These are phyloP conservation scores for Amphipyra berbera DNA, from an alignment of 2,888 invertebrate genomes.

Conservation along the genomic window DNA sequence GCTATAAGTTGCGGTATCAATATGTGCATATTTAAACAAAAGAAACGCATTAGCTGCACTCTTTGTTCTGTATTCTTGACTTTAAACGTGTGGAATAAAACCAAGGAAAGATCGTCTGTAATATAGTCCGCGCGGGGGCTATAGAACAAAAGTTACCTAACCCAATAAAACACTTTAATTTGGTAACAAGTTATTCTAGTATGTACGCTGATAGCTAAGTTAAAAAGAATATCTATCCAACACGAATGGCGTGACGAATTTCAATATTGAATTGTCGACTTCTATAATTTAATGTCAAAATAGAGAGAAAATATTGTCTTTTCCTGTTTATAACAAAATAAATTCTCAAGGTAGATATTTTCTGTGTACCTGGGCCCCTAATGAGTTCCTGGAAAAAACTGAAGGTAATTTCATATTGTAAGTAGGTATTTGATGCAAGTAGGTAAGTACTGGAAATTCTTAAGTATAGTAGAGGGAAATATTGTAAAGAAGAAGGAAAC, in stretches of 20 bases:
- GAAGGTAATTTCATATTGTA: neutral
- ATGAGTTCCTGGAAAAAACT: constrained; percentile 9
- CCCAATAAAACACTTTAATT: constrained; percentile 16
- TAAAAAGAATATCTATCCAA: constrained; percentile 17
- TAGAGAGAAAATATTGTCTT: constrained; percentile 30
- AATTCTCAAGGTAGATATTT: constrained; percentile 7
- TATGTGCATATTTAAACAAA: constrained; percentile 62
- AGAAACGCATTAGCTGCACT: constrained; percentile 45
- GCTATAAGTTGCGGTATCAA: constrained; percentile 71
- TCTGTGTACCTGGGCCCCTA: neutral
- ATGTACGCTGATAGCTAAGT: neutral
- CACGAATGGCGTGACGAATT: constrained; percentile 48
- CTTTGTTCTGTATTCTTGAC: constrained; percentile 31
- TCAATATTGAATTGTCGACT: constrained; percentile 32
- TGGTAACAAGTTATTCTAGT: constrained; percentile 13
- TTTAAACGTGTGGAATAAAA: constrained; percentile 9
- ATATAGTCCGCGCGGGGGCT: too few relatives aligned
- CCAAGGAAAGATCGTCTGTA: constrained; percentile 11
- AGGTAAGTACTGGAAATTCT: too few relatives aligned
- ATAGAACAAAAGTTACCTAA: too few relatives aligned
- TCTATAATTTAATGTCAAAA: constrained; percentile 51
- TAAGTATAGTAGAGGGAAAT: too few relatives aligned
- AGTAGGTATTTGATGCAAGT: neutral
- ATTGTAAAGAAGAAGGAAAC: too few relatives aligned
- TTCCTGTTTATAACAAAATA: constrained; percentile 9